Evolutionary conservation across 2,888 invertebrate genomes (phyloP).

Genomic region (Uropetala carovei): DNA sequence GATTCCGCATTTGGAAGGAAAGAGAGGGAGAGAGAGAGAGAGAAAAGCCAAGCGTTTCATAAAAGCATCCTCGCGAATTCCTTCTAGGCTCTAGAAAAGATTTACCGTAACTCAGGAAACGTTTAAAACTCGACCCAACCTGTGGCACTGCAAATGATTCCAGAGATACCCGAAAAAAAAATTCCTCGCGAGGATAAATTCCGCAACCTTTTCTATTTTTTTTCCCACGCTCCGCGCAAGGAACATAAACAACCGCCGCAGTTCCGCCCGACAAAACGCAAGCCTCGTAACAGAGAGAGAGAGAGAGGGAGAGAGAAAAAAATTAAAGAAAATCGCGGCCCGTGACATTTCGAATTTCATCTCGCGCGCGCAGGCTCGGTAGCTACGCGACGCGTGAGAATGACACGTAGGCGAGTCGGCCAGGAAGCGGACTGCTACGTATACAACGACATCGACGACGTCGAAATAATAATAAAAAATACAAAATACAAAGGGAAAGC

Average conservation of each 20-base stretch:
- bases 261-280: constrained; percentile 39
- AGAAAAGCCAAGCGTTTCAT: too few relatives aligned
- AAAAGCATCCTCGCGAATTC: too few relatives aligned
- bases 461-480: constrained; percentile 42
- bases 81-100: too few relatives aligned
- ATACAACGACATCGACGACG: neutral
- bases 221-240: neutral
- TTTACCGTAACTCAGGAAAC: neutral
- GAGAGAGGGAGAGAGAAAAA: neutral
- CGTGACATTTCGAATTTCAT: constrained; percentile 25
- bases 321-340: neutral
- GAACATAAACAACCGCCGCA: constrained; percentile 40
- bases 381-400: constrained; percentile 35
- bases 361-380: constrained; percentile 27
- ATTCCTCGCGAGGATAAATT: neutral
- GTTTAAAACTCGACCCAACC: constrained; percentile 23
- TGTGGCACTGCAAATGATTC: constrained; percentile 25
- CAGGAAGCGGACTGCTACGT: too few relatives aligned
- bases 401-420: neutral
- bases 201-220: neutral
- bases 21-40: too few relatives aligned
- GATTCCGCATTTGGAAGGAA: too few relatives aligned
- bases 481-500: too few relatives aligned
- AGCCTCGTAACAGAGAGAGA: neutral
- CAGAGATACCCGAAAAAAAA: constrained; percentile 26